These are phyloP conservation scores for Theretra japonica DNA, from an alignment of 2,888 invertebrate species.

Conservation along the genomic window DNA sequence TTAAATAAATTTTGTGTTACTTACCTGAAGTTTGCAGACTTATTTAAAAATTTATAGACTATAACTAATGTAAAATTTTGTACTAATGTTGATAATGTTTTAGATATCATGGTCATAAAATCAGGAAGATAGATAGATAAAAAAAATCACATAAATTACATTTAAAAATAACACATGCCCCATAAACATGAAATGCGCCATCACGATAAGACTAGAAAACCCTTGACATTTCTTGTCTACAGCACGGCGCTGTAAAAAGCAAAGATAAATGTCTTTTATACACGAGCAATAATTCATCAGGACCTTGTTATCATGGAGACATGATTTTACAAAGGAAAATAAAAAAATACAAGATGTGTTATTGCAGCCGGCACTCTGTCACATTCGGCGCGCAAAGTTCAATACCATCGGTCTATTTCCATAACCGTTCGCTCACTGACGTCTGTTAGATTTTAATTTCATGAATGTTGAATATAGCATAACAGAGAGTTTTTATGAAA, in stretches of 20 bases:
- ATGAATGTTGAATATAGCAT: slow-evolving; percentile 51
- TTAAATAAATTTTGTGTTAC: no score
- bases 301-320: background rate
- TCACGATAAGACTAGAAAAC: background rate
- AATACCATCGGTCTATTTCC: slow-evolving; percentile 55
- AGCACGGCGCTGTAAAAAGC: background rate
- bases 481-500: slow-evolving; percentile 10
- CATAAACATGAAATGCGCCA: background rate
- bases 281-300: slow-evolving; percentile 18
- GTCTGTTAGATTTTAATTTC: slow-evolving; percentile 61
- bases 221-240: slow-evolving; percentile 18
- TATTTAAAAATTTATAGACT: no score
- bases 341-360: slow-evolving; percentile 9
- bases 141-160: background rate
- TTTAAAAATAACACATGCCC: background rate
- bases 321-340: slow-evolving; percentile 12
- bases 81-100: no score
- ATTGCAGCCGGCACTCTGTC: background rate
- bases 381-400: slow-evolving; percentile 42
- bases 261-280: slow-evolving; percentile 32
- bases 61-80: no score
- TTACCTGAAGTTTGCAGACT: no score
- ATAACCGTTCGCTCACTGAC: slow-evolving; percentile 62
- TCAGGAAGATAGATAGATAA: no score
- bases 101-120: no score